These are phyloP conservation scores for Siphlonurus alternatus DNA, from an alignment of 2,888 invertebrate species.

Conservation along the genomic window DNA sequence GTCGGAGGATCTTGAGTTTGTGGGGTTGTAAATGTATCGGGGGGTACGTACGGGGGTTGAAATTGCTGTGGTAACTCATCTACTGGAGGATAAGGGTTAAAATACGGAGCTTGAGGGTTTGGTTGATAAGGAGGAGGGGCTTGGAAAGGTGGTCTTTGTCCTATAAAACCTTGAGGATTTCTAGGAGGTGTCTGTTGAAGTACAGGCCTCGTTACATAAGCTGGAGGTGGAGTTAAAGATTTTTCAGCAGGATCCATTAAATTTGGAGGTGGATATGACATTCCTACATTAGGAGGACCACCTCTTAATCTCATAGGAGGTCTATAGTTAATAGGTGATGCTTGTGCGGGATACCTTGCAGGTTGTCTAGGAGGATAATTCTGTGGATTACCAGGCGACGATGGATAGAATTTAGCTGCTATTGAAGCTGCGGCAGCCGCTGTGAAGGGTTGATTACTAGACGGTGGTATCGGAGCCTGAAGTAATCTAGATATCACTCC, in stretches of 20 bases:
- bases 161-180: background rate
- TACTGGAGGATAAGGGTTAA: background rate
- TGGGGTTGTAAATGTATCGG: background rate
- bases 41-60: conserved; percentile 6
- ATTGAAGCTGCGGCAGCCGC: conserved; percentile 23
- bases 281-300: background rate
- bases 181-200: too few species aligned
- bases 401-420: background rate
- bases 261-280: background rate
- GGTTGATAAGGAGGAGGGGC: background rate
- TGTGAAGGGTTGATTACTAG: conserved; percentile 24
- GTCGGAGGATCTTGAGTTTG: background rate
- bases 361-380: background rate
- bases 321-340: background rate
- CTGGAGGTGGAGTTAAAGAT: background rate
- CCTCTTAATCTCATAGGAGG: background rate
- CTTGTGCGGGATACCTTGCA: background rate
- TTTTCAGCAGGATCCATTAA: background rate
- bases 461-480: conserved; percentile 28
- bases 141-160: background rate
- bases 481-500: conserved; percentile 43
- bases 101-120: background rate
- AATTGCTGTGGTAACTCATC: background rate
- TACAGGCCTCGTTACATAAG: background rate
- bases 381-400: background rate